phyloP scores from a whole-genome alignment of 2,113 vertebrate species.

The Gymnarchus niloticus region DNA sequence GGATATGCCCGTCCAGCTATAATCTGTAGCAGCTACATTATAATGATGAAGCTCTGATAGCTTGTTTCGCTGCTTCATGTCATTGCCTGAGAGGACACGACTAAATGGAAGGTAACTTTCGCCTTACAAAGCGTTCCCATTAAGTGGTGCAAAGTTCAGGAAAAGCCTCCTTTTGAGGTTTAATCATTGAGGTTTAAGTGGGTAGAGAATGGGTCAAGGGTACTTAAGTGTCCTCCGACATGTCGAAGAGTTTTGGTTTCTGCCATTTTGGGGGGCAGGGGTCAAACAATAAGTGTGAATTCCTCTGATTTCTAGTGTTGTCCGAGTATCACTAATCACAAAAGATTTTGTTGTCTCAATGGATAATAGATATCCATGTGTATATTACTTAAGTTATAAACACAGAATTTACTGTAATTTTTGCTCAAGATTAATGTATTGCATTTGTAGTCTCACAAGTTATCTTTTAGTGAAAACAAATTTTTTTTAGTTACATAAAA shows the following conservation, averaged over 20 bases:
- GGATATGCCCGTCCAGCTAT: background rate
- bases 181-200: background rate
- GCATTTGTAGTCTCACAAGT: background rate
- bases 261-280: background rate
- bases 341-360: background rate
- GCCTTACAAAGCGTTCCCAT: background rate
- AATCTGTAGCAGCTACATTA: background rate
- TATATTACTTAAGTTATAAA: slow-evolving; percentile 9
- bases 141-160: background rate
- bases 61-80: background rate
- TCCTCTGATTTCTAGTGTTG: background rate
- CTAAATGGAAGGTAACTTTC: background rate
- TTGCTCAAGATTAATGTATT: background rate
- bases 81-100: background rate
- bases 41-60: background rate
- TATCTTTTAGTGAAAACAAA: background rate
- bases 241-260: background rate
- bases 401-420: background rate
- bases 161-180: background rate
- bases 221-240: background rate
- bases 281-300: background rate
- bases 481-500: background rate
- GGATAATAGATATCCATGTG: background rate
- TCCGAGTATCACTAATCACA: background rate
- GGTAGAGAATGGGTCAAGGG: background rate